phyloP scores from a whole-genome alignment of 2,888 invertebrate genomes.

The Lapara coniferarum region DNA sequence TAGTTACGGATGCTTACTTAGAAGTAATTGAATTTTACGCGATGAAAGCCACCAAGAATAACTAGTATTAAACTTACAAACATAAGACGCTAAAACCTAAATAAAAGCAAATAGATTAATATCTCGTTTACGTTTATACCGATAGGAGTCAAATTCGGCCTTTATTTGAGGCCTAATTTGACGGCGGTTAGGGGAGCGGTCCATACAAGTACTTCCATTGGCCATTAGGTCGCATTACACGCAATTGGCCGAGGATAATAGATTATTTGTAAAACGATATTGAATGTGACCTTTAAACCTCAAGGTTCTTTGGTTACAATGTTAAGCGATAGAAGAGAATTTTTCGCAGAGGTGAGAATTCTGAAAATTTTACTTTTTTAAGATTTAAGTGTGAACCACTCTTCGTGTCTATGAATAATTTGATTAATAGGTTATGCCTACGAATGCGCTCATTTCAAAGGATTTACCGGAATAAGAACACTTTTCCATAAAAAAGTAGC shows the following conservation, averaged over 20 bases:
- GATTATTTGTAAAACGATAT: constrained; percentile 23
- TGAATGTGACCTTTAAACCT: constrained; percentile 10
- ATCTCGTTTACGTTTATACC: constrained; percentile 37
- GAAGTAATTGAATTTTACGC: too few species aligned
- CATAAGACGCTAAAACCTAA: background rate
- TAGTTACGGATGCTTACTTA: too few species aligned
- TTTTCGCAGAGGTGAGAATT: too few species aligned
- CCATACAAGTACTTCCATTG: constrained; percentile 37
- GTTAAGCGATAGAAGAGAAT: background rate
- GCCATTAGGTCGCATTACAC: constrained; percentile 25
- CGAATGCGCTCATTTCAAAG: too few species aligned
- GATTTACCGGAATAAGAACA: too few species aligned
- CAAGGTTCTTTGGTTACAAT: constrained; percentile 7
- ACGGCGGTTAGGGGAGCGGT: constrained; percentile 49
- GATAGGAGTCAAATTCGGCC: constrained; percentile 40
- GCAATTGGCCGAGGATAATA: constrained; percentile 17
- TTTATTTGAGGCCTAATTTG: constrained; percentile 52
- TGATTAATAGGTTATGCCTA: too few species aligned
- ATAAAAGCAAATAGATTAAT: constrained; percentile 27
- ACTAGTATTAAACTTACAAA: background rate
- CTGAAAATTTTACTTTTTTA: too few species aligned
- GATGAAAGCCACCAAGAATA: too few species aligned
- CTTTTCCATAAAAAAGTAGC: too few species aligned
- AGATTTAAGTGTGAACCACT: too few species aligned
- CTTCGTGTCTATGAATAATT: too few species aligned